A percentile compares a stretch with the other conserved stretches of the same genome.
These are phyloP conservation scores for Narcine bancroftii DNA, from an alignment of 2,113 vertebrate species.

Conservation along the genomic window DNA sequence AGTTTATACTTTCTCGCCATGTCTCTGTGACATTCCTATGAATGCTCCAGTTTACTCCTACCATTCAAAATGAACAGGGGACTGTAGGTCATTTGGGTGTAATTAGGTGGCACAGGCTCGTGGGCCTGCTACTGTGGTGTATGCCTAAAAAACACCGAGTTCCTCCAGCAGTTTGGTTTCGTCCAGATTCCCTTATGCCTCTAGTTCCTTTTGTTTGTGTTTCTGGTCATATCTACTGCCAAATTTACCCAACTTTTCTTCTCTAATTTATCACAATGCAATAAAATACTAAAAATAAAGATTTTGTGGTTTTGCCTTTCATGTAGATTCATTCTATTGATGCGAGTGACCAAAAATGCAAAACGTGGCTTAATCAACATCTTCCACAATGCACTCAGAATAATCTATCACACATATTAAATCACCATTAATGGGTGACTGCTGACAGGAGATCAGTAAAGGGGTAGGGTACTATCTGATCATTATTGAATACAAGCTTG, in stretches of 20 bases:
- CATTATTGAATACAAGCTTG: no score
- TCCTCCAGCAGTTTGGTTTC: not conserved
- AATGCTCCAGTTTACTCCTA: no score
- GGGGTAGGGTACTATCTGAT: no score
- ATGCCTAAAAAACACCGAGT: no score
- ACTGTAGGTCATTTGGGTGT: no score
- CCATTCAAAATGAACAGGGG: no score
- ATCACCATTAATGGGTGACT: no score
- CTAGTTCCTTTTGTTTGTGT: not conserved
- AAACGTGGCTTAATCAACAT: not conserved
- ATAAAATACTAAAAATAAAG: not conserved
- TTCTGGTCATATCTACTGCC: not conserved
- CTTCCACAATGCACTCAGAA: not conserved
- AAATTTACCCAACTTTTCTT: not conserved
- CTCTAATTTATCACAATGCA: not conserved
- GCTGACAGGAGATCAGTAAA: no score
- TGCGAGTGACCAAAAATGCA: not conserved
- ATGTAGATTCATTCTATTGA: not conserved
- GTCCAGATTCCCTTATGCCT: not conserved
- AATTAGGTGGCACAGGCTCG: no score
- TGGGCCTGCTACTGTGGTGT: no score
- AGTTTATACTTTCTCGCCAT: not conserved
- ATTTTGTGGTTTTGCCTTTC: not conserved
- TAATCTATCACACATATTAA: no score
- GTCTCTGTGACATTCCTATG: no score